A percentile compares a stretch with the other conserved stretches of the same genome.
Conservation (phyloP, 2,888 invertebrate genomes). For the Coleophora flavipennella region DNA sequence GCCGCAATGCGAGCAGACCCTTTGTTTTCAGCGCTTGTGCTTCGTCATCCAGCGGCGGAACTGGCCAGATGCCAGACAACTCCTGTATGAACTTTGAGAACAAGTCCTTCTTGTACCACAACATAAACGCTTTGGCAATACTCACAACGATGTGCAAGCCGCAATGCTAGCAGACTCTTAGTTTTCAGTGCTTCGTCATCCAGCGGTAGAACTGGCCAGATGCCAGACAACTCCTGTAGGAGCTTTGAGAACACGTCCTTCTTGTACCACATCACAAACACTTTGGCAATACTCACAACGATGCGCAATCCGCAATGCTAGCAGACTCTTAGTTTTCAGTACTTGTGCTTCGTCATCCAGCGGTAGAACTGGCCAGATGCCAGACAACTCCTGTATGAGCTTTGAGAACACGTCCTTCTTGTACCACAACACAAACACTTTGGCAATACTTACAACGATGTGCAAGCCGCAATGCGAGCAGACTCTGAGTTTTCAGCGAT, state of each 20-base stretch:
- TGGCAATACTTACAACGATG: constrained; percentile 22
- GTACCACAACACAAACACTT: constrained; percentile 55
- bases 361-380: constrained; percentile 58
- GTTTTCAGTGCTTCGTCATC: constrained; percentile 44
- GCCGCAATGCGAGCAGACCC: constrained; percentile 40
- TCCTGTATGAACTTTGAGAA: constrained; percentile 45
- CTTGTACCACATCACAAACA: constrained; percentile 56
- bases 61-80: constrained; percentile 54
- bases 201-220: constrained; percentile 55
- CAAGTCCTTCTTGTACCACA: constrained; percentile 56
- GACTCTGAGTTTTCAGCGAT: neutral
- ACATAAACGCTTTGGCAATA: constrained; percentile 44
- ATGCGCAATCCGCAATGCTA: constrained; percentile 44
- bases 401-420: constrained; percentile 48
- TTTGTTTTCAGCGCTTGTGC: constrained; percentile 40
- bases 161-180: constrained; percentile 41
- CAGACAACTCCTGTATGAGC: constrained; percentile 43
- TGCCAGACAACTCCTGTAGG: constrained; percentile 44
- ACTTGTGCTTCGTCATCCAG: constrained; percentile 34
- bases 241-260: constrained; percentile 45
- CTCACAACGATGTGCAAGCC: constrained; percentile 47
- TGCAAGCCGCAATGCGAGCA: neutral
- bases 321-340: constrained; percentile 45
- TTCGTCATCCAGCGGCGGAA: constrained; percentile 43
- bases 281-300: constrained; percentile 45